A percentile compares a stretch with the other conserved stretches of the same genome.
Evolutionary conservation across 1,140 invertebrate species (phyloP).

Genomic region (Pantala flavescens): DNA sequence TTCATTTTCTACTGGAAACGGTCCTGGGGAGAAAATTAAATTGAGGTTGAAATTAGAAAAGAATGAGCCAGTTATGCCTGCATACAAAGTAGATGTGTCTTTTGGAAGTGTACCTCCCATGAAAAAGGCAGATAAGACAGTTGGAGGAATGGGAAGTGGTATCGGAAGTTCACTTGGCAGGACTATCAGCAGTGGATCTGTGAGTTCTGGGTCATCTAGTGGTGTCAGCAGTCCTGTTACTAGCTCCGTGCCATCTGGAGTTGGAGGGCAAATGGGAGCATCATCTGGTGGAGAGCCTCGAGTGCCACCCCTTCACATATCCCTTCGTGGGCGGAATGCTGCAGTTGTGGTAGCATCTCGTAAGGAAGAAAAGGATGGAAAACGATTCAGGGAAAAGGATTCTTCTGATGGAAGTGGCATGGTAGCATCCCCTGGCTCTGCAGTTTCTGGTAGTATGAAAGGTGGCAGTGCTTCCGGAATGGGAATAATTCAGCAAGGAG

Average conservation of each 20-base stretch:
- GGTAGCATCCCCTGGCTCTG: background rate
- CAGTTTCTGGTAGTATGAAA: background rate
- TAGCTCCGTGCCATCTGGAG: background rate
- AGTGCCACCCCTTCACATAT: conserved; percentile 82
- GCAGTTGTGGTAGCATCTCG: conserved; percentile 76
- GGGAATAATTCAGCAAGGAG: background rate
- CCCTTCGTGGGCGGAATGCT: conserved; percentile 69
- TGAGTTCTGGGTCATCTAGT: conserved; percentile 1
- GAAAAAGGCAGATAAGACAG: conserved; percentile 40
- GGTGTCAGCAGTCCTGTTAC: background rate
- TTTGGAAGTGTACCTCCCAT: conserved; percentile 47
- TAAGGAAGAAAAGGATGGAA: conserved; percentile 40
- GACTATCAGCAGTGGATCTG: background rate
- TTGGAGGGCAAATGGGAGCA: conserved; percentile 23
- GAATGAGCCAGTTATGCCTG: conserved; percentile 59
- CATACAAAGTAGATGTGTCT: conserved; percentile 71
- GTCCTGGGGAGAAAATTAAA: conserved; percentile 67
- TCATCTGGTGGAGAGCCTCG: conserved; percentile 53
- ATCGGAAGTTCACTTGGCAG: background rate
- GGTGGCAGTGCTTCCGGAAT: background rate
- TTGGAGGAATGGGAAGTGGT: background rate
- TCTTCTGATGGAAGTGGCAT: background rate
- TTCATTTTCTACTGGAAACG: conserved; percentile 28
- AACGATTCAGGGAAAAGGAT: background rate
- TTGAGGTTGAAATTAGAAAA: conserved; percentile 72